Evolutionary conservation across 2,888 invertebrate species (phyloP).

Genomic region (Luffia ferchaultella): DNA sequence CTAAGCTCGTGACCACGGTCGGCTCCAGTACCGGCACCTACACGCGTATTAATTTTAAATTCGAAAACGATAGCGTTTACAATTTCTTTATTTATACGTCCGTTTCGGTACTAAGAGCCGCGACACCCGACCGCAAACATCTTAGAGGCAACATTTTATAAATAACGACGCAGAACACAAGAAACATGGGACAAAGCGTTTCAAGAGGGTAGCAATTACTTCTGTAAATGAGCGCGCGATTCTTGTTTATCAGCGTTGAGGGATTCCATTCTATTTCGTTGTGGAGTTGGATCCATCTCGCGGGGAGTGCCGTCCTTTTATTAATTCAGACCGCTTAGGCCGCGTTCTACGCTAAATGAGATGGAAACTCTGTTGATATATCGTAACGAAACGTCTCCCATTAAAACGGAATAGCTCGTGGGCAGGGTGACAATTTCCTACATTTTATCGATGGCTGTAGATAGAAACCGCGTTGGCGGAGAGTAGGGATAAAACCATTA

Average conservation of each 20-base stretch:
- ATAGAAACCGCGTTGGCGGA: no score
- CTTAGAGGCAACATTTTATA: neutral
- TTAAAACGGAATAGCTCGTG: conserved; percentile 8
- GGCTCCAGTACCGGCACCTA: neutral
- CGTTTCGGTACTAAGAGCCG: neutral
- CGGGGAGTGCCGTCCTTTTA: conserved; percentile 1
- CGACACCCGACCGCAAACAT: neutral
- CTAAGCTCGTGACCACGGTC: conserved; percentile 31
- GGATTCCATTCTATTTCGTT: neutral
- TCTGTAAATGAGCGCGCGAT: conserved; percentile 4
- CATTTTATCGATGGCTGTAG: no score
- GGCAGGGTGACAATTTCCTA: no score
- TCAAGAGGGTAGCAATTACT: conserved; percentile 3
- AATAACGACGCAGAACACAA: neutral
- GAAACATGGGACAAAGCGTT: neutral
- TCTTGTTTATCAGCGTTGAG: conserved; percentile 2
- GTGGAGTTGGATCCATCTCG: neutral
- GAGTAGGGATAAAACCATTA: no score
- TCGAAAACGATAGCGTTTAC: conserved; percentile 2
- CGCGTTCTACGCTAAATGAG: conserved; percentile 32
- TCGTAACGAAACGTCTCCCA: conserved; percentile 24
- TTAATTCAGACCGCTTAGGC: conserved; percentile 20
- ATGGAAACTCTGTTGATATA: conserved; percentile 42
- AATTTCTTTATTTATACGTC: neutral
- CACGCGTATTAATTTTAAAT: neutral